Conservation (phyloP, 2,113 vertebrate genomes). For the Alces alces region DNA sequence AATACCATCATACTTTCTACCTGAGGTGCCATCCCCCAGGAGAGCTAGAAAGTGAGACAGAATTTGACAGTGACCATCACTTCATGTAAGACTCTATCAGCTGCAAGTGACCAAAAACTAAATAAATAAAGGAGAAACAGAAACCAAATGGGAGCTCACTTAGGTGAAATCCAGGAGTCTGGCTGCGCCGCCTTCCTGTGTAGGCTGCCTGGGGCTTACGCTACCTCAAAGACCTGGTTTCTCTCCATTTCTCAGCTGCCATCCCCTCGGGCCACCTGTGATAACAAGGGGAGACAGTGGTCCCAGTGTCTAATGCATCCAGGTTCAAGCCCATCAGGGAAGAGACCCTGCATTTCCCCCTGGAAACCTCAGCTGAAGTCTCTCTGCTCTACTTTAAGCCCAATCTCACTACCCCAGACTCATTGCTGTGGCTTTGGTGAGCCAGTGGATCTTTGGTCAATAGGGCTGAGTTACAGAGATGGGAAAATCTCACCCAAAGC, state of each 20-base stretch:
- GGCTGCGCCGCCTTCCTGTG: background rate
- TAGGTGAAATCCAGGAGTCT: background rate
- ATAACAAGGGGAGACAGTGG: background rate
- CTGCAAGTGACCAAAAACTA: background rate
- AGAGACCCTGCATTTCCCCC: background rate
- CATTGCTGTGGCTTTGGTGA: background rate
- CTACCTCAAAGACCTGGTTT: background rate
- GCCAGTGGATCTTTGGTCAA: background rate
- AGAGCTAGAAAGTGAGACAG: background rate
- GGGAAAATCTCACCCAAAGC: background rate
- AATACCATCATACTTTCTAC: background rate
- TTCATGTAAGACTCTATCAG: background rate
- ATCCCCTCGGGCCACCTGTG: background rate
- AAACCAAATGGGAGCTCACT: background rate
- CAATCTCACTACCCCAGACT: background rate
- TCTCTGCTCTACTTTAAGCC: background rate
- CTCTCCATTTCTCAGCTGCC: background rate
- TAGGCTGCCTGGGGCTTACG: background rate
- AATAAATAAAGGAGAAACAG: background rate
- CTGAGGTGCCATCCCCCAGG: background rate
- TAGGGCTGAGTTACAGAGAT: background rate
- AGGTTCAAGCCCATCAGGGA: background rate
- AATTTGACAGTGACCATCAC: background rate
- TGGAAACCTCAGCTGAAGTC: background rate
- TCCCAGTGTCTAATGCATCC: background rate